A percentile compares a stretch with the other conserved stretches of the same genome.
These are phyloP conservation scores for Lysiphlebus fabarum DNA, from an alignment of 1,140 invertebrate species.

Conservation along the genomic window DNA sequence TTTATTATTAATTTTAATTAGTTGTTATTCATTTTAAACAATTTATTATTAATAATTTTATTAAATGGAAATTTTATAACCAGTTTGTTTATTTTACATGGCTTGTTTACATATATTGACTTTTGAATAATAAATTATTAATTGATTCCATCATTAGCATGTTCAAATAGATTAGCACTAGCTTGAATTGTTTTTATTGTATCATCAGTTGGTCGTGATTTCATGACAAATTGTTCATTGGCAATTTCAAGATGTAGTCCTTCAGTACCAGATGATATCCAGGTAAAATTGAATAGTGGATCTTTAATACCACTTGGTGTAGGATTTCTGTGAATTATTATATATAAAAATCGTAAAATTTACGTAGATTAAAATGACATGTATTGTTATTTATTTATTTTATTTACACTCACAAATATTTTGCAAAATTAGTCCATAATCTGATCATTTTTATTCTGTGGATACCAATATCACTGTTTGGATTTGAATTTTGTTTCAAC, in stretches of 20 bases:
- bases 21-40: no score
- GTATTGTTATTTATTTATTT: no score
- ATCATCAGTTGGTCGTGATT: background rate
- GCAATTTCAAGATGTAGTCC: background rate
- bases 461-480: no score
- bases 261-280: background rate
- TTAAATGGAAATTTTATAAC: no score
- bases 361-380: no score
- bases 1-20: no score
- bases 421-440: no score
- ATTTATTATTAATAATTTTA: no score
- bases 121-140: background rate
- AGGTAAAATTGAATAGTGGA: background rate
- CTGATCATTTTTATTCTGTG: no score
- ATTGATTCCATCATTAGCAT: background rate
- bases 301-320: conserved; percentile 1
- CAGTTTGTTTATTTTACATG: background rate
- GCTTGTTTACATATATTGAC: background rate
- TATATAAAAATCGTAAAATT: background rate
- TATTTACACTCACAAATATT: no score
- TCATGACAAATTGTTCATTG: background rate
- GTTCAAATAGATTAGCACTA: background rate
- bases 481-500: no score
- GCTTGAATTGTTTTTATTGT: no score
- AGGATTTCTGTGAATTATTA: background rate